Evolutionary conservation across 1,140 invertebrate species (phyloP), one percentile per base, ranked within the genome.

Genomic region (Octopus sinensis): DNA sequence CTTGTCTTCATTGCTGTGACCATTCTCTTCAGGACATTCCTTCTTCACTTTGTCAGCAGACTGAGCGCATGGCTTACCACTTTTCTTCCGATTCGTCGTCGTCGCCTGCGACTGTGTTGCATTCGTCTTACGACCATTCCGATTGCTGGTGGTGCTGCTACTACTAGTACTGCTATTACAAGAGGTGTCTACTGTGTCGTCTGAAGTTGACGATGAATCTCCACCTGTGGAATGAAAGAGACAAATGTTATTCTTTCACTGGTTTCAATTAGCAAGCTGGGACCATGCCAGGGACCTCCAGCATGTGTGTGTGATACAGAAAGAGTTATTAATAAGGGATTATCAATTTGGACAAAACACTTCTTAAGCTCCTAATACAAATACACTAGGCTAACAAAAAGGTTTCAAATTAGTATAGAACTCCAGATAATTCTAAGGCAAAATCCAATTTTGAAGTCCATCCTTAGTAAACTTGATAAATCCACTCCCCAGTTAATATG

Each of bases 31-130:
- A 12, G 81, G 80, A 9, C 82, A 82, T 54, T 84, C 78, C 12
- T 79, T 76, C 54, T 87, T 79, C 51, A 56, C 54, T 62, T 56
- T 54, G 13, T 54, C 53, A 6, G 43, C 75, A 12, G 53, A n/a
- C 73, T 76, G 52, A 6, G 43, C 13, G 6, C 54, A 53, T 17
- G 51, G 30, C 43, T 79, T 82, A 54, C 53, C 81, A 17, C 54
- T 43, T 2, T 53, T 43, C 84, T 53, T 80, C 73, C 68, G 73
- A 81, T 53, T 84, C 80, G 17, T 62, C 76, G 23, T 85, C 80
- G 23, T 85, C 80, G 76, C 84, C 85, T 5, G 78, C 78, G 5
- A 81, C 83, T 52, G 83, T 81, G 30, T 84, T 86, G 12, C 71
- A 75, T 13, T 52, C 13, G 51, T 53, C 78, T 68, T 71, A 56